phyloP scores from a whole-genome alignment of 1,140 invertebrate genomes.

The Zophobas morio region DNA sequence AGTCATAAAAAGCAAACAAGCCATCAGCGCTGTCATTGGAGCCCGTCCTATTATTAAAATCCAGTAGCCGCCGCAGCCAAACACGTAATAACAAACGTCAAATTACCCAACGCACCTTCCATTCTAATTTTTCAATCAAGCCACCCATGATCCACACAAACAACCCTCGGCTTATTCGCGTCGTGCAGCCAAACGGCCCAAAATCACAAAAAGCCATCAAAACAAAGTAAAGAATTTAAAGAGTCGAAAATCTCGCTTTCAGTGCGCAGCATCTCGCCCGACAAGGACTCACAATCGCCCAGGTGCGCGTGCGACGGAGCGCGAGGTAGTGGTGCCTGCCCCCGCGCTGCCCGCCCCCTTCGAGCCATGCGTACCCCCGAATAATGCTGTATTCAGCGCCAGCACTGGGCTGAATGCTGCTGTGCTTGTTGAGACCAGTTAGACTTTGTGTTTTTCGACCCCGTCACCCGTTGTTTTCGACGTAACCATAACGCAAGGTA shows the following conservation, averaged over 20 bases:
- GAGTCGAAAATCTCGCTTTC: not conserved
- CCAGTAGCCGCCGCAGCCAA: not conserved
- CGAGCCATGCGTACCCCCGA: slow-evolving; percentile 13
- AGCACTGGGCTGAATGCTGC: slow-evolving; percentile 60
- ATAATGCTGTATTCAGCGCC: slow-evolving; percentile 56
- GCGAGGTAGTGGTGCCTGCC: not conserved
- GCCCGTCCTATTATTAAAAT: not conserved
- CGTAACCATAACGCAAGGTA: slow-evolving; percentile 29
- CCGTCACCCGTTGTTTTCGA: slow-evolving; percentile 54
- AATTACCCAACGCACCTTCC: not conserved
- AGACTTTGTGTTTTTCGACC: slow-evolving; percentile 58
- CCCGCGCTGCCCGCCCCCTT: slow-evolving; percentile 10
- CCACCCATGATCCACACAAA: not conserved
- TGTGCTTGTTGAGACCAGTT: slow-evolving; percentile 51
- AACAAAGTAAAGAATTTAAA: slow-evolving; percentile 18
- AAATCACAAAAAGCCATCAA: slow-evolving; percentile 18
- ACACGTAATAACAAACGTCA: not conserved
- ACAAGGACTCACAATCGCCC: not conserved
- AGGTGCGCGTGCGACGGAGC: not conserved
- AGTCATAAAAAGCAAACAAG: slow-evolving; percentile 3
- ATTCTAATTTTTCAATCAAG: not conserved
- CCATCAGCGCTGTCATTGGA: not conserved
- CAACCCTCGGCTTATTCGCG: too few species aligned
- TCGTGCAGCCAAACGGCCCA: not conserved
- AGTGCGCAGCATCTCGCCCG: slow-evolving; percentile 11